A percentile compares a stretch with the other conserved stretches of the same genome.
Evolutionary conservation across 2,888 invertebrate genomes (phyloP).

Genomic region (Torymus tubicola): DNA sequence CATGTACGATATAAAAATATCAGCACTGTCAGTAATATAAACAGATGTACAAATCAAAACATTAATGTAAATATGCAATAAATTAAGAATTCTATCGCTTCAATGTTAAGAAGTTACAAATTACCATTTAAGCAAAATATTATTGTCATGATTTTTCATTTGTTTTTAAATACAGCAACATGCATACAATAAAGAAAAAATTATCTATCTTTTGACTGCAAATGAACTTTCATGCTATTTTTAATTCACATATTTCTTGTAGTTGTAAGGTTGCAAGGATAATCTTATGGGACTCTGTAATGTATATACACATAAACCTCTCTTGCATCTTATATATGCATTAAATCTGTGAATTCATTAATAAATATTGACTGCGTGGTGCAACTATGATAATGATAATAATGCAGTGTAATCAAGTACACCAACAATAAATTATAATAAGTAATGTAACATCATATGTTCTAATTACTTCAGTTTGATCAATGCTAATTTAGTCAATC

Average conservation of each 20-base stretch:
- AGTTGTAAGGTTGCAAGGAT: conserved; percentile 22
- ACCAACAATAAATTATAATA: conserved; percentile 17
- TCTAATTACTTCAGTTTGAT: neutral
- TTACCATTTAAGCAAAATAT: conserved; percentile 1
- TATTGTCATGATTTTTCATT: neutral
- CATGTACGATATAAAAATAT: no score
- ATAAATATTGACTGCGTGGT: conserved; percentile 34
- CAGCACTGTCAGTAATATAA: no score
- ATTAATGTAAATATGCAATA: neutral
- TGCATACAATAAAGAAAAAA: conserved; percentile 3
- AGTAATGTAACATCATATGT: neutral
- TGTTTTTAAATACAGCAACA: conserved; percentile 13
- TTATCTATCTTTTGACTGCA: neutral
- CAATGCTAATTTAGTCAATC: neutral
- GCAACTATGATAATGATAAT: conserved; percentile 22
- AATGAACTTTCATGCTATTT: conserved; percentile 12
- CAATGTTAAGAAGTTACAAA: conserved; percentile 16
- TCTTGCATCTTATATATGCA: conserved; percentile 28
- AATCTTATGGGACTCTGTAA: conserved; percentile 16
- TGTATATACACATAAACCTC: neutral
- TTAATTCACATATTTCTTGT: conserved; percentile 20
- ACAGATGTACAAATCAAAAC: neutral
- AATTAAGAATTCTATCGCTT: neutral
- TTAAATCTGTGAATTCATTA: conserved; percentile 35
- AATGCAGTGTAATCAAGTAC: neutral